Percentiles rank a stretch among this genome's conserved stretches.
phyloP scores from a whole-genome alignment of 2,797 vertebrate genomes.

The Enteromius afrohamiltoni region DNA sequence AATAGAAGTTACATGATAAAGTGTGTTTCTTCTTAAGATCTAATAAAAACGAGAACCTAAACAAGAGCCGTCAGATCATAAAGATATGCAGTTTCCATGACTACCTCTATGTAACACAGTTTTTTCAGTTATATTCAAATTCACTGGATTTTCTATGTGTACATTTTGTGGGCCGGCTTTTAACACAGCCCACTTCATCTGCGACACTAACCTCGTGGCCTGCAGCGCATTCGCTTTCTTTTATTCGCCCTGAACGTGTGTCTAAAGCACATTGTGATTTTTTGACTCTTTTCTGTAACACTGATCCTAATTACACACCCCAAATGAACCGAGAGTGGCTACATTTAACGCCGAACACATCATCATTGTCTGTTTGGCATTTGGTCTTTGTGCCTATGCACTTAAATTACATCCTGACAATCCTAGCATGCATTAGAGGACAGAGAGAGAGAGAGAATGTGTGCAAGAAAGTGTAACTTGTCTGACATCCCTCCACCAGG shows the following conservation, averaged over 20 bases:
- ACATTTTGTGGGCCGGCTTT: neutral
- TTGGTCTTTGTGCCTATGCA: slow-evolving; percentile 85
- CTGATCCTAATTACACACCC: slow-evolving; percentile 83
- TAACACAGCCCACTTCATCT: neutral
- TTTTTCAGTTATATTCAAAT: slow-evolving; percentile 3
- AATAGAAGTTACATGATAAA: neutral
- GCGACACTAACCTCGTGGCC: neutral
- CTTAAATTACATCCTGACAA: slow-evolving; percentile 88
- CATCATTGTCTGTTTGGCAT: slow-evolving; percentile 84
- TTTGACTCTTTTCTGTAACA: slow-evolving; percentile 78
- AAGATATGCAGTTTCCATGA: slow-evolving; percentile 36
- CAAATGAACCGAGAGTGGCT: slow-evolving; percentile 74
- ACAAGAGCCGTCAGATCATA: slow-evolving; percentile 19
- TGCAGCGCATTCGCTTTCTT: slow-evolving; percentile 36
- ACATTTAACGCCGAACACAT: slow-evolving; percentile 82
- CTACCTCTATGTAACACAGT: neutral
- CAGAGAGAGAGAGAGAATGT: slow-evolving; percentile 64
- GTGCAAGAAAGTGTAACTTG: slow-evolving; percentile 40
- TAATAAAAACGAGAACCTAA: neutral
- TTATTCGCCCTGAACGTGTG: slow-evolving; percentile 38
- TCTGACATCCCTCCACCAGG: slow-evolving; percentile 41
- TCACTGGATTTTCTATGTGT: neutral
- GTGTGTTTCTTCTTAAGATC: slow-evolving; percentile 8
- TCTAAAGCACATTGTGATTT: slow-evolving; percentile 53
- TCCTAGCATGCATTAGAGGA: slow-evolving; percentile 78